These are phyloP conservation scores for Nyctereutes procyonoides DNA, from an alignment of 2,113 vertebrate genomes.

Conservation along the genomic window DNA sequence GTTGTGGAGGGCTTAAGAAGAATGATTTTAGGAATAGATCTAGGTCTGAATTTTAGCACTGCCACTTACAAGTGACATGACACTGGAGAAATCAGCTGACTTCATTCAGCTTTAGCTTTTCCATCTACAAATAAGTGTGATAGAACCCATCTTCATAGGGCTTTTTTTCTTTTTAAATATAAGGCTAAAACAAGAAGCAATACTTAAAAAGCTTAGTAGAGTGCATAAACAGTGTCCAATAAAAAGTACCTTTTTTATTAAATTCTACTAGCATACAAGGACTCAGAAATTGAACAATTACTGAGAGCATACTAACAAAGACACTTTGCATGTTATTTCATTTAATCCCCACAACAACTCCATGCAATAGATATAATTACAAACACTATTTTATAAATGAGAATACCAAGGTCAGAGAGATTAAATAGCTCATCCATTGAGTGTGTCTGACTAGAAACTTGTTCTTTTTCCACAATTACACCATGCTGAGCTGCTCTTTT, in stretches of 20 bases:
- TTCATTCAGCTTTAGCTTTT: not conserved
- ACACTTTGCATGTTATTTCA: not conserved
- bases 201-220: not conserved
- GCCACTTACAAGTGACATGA: not conserved
- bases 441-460: not conserved
- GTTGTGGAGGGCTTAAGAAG: not conserved
- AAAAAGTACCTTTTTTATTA: not conserved
- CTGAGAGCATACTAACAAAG: not conserved
- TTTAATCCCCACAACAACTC: not conserved
- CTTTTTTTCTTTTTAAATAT: not conserved
- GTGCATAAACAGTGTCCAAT: not conserved
- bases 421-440: not conserved
- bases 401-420: not conserved
- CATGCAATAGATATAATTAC: not conserved
- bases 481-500: not conserved
- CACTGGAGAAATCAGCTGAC: not conserved
- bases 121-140: not conserved
- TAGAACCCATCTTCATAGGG: not conserved
- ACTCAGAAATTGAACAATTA: conserved; percentile 37
- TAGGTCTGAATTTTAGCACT: not conserved
- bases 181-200: not conserved
- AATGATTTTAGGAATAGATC: not conserved
- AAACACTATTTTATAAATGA: conserved; percentile 1
- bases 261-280: not conserved
- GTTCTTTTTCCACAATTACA: not conserved